Evolutionary conservation across 2,888 invertebrate species (phyloP).

Genomic region (Parasteatoda lunata): DNA sequence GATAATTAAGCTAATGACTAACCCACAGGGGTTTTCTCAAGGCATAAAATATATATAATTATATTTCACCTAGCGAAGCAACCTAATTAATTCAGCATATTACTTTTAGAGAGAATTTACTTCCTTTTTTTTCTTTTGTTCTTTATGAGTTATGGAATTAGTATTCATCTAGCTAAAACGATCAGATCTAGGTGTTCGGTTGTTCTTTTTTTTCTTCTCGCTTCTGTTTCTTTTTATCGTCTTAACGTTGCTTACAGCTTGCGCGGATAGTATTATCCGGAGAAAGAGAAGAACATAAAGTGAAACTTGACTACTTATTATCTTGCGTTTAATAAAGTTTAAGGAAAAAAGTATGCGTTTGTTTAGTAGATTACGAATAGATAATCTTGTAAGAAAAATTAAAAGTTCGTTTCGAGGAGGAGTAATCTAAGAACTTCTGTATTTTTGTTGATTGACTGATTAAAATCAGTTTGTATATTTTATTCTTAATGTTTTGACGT

Average conservation of each 20-base stretch:
- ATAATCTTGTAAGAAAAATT: too few relatives aligned
- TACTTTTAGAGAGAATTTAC: conserved; percentile 33
- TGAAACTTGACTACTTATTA: conserved; percentile 28
- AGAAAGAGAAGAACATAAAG: conserved; percentile 15
- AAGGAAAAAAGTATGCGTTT: background rate
- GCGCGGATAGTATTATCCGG: conserved; percentile 1
- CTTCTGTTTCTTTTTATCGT: conserved; percentile 4
- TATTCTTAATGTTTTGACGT: too few relatives aligned
- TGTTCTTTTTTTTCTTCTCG: conserved; percentile 17
- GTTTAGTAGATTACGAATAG: too few relatives aligned
- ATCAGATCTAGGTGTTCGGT: conserved; percentile 26
- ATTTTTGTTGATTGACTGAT: too few relatives aligned
- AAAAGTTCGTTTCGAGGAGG: too few relatives aligned
- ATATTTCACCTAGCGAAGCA: conserved; percentile 35
- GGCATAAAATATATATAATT: conserved; percentile 56
- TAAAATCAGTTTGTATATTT: too few relatives aligned
- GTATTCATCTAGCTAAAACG: conserved; percentile 39
- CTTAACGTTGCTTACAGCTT: background rate
- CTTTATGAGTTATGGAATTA: conserved; percentile 45
- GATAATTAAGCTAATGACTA: conserved; percentile 56
- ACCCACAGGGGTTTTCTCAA: conserved; percentile 33
- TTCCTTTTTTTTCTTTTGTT: conserved; percentile 11
- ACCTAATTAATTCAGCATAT: conserved; percentile 66
- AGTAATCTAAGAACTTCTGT: too few relatives aligned
- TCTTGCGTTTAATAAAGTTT: conserved; percentile 44